These are phyloP conservation scores for Hirudinaria manillensis DNA, from an alignment of 2,888 invertebrate genomes.

Conservation along the genomic window DNA sequence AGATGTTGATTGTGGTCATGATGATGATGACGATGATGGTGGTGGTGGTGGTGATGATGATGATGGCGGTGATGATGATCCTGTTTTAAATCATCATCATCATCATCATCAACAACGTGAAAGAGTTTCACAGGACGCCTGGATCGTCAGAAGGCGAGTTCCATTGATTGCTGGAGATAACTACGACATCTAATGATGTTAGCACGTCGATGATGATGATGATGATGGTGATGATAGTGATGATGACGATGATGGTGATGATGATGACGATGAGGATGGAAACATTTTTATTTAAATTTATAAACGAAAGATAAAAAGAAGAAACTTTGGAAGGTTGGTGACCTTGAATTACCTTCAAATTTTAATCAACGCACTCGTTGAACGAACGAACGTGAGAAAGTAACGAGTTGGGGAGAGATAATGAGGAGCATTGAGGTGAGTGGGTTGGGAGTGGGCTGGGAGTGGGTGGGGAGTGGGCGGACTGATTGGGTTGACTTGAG, in stretches of 20 bases:
- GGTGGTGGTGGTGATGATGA: constrained; percentile 28
- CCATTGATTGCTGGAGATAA: background rate
- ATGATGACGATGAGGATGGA: constrained; percentile 18
- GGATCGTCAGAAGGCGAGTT: no score
- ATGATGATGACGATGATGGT: constrained; percentile 26
- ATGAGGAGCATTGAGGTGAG: background rate
- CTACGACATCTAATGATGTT: background rate
- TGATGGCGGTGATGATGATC: constrained; percentile 24
- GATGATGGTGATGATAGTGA: constrained; percentile 21
- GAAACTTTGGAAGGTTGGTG: no score
- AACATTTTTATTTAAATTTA: background rate
- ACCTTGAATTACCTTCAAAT: no score
- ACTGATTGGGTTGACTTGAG: background rate
- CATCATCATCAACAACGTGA: no score
- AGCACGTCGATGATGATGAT: constrained; percentile 6
- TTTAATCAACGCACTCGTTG: no score
- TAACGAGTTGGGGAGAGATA: background rate
- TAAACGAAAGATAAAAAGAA: no score
- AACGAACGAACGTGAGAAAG: no score
- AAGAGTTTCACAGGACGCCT: no score
- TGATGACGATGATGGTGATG: constrained; percentile 23
- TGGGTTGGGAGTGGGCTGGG: background rate
- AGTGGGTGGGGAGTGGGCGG: background rate
- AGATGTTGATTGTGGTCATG: background rate
- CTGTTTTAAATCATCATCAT: background rate